Conservation (phyloP, 2,888 invertebrate genomes). For the Tridacna crocea region DNA sequence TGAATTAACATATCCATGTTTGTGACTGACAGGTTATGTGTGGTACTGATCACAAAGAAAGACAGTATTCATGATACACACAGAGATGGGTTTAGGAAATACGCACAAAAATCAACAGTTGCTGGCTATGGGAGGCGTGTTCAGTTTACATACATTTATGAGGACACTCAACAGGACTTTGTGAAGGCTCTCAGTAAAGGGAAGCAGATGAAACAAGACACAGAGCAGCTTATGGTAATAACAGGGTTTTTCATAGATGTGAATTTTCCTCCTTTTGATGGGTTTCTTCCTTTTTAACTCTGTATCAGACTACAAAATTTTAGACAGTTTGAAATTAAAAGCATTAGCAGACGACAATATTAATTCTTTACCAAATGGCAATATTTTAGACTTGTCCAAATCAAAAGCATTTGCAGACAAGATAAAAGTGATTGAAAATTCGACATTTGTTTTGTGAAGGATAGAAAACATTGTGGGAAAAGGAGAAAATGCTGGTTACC, state of each 20-base stretch:
- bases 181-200: slow-evolving; percentile 89
- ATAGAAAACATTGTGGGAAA: slow-evolving; percentile 7
- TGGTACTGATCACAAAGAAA: slow-evolving; percentile 86
- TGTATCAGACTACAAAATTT: too few species aligned
- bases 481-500: slow-evolving; percentile 1
- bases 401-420: too few species aligned
- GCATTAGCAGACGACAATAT: neutral
- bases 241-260: neutral
- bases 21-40: slow-evolving; percentile 9
- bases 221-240: slow-evolving; percentile 72
- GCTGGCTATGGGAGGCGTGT: slow-evolving; percentile 87
- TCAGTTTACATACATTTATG: slow-evolving; percentile 94
- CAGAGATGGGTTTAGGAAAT: slow-evolving; percentile 89
- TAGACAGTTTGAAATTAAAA: too few species aligned
- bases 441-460: too few species aligned
- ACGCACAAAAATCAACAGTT: slow-evolving; percentile 86
- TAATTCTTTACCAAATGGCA: neutral
- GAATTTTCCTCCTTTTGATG: too few species aligned
- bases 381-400: too few species aligned
- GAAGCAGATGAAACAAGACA: slow-evolving; percentile 65
- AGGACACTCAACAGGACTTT: slow-evolving; percentile 92
- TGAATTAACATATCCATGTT: neutral
- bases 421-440: too few species aligned
- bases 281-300: too few species aligned
- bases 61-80: slow-evolving; percentile 86